Evolutionary conservation across 2,888 invertebrate genomes (phyloP), one percentile per base, ranked within the genome.

Genomic region (Acrocyrtus sp.): DNA sequence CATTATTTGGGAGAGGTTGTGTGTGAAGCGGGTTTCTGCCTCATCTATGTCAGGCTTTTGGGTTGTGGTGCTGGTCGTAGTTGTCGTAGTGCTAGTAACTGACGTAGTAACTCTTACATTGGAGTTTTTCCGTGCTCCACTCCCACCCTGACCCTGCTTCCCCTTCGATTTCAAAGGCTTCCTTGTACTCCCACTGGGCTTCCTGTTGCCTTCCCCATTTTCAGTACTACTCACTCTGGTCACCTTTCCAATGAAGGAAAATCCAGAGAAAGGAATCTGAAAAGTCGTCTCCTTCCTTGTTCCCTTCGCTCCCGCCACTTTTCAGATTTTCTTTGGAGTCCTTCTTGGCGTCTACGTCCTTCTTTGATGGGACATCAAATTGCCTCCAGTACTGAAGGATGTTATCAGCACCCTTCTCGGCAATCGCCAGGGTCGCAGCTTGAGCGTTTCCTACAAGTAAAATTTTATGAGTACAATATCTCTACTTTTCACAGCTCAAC

Each of bases 361-460:
- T 45, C 54, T 69, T 61, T 1, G 45, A 34, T 15, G 69, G 69
- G 6, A 69, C 61, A 61, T 69, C 69, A 61, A 69, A 61, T 27
- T 58, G 58, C 17, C 39, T 45, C 75, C 75, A 75, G 24, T 72
- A 58, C 12, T 58, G n/a, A 17, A 75, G 34, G 53, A 75, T 72
- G 17, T 15, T 58, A 15, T 75, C 63, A 1, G 67, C 57, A 6
- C 68, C 75, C 12, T 72, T 75, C 26, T 75, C 72, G 2, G 67
- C 72, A 17, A 74, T 24, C 17, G 66, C 69, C 12, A 74, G 29
- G 29, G 58, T 48, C 1, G 74, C 62, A 3, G 54, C 62, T 43
- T 57, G 56, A 21, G 76, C 47, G 17, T 62, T 47, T 22, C 62
- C 57, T 8, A 34, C 34, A 34, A 34, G n/a, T n/a, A n/a, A n/a